Conservation (phyloP, 2,113 vertebrate species). For the Uropsilus gracilis region DNA sequence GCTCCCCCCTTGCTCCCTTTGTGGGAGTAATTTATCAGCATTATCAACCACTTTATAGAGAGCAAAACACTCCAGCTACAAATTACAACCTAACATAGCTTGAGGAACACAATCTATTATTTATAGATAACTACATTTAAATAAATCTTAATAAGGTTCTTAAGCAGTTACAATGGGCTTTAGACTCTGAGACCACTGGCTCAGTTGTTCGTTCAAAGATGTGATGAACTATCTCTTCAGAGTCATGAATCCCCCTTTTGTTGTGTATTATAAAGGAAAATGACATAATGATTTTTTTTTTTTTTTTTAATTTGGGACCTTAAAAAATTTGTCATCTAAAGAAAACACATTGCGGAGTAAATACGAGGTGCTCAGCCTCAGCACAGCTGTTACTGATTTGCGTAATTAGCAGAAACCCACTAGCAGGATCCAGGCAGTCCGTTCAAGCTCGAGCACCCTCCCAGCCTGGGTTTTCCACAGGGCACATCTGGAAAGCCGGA, state of each 20-base stretch:
- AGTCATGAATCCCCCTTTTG: neutral
- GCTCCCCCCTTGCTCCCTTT: constrained; percentile 4
- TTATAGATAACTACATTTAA: constrained; percentile 41
- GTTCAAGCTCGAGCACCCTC: neutral
- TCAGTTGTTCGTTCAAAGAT: neutral
- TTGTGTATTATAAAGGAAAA: neutral
- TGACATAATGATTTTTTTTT: constrained; percentile 29
- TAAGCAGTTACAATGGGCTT: neutral
- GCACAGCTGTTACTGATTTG: constrained; percentile 76
- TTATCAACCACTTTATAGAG: constrained; percentile 48
- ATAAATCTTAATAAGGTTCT: constrained; percentile 25
- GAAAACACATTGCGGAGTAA: constrained; percentile 62
- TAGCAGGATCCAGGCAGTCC: constrained; percentile 13
- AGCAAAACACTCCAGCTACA: constrained; percentile 44
- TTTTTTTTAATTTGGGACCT: neutral
- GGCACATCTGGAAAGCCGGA: constrained; percentile 52
- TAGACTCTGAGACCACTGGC: neutral
- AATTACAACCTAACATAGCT: constrained; percentile 36
- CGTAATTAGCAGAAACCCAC: constrained; percentile 76
- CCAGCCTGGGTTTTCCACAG: constrained; percentile 39
- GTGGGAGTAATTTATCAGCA: constrained; percentile 24
- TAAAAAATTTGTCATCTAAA: constrained; percentile 70
- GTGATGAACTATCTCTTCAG: neutral
- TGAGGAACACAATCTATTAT: constrained; percentile 15
- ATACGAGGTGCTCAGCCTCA: constrained; percentile 50